Evolutionary conservation across 2,113 vertebrate species (phyloP).

Genomic region (Noctilio leporinus): DNA sequence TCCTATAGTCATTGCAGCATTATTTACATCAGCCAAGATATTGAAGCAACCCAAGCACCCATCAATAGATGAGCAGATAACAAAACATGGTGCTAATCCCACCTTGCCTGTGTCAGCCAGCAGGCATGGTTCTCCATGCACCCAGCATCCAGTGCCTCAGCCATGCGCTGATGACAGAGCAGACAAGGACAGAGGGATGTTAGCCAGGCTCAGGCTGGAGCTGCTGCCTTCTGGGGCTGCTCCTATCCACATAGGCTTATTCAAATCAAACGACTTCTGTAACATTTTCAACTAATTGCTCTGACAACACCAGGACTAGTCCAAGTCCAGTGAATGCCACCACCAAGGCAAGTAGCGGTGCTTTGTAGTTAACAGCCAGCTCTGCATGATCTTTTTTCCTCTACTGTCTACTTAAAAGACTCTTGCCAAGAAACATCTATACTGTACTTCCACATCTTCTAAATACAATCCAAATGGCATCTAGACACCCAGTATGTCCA

Average conservation of each 20-base stretch:
- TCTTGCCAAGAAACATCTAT: not conserved
- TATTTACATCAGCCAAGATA: not conserved
- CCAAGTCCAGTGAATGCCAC: no score
- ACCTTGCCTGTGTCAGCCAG: not conserved
- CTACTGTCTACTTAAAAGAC: not conserved
- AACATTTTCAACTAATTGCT: not conserved
- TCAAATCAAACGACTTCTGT: not conserved
- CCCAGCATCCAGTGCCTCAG: not conserved
- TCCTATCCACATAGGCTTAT: not conserved
- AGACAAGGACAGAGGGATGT: not conserved
- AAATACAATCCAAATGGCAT: no score
- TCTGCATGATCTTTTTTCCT: no score
- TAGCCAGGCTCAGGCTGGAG: not conserved
- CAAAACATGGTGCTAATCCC: not conserved
- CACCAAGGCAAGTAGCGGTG: no score
- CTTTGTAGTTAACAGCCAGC: no score
- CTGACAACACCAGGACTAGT: no score
- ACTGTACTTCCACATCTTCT: no score
- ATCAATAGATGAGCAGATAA: not conserved
- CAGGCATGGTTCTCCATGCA: not conserved
- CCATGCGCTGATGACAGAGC: not conserved
- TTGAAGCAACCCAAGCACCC: not conserved
- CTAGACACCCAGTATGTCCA: no score
- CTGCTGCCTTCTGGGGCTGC: not conserved
- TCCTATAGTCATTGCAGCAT: not conserved